Evolutionary conservation across 1,140 invertebrate species (phyloP), one percentile per base, ranked within the genome.

Genomic region (Battus philenor): DNA sequence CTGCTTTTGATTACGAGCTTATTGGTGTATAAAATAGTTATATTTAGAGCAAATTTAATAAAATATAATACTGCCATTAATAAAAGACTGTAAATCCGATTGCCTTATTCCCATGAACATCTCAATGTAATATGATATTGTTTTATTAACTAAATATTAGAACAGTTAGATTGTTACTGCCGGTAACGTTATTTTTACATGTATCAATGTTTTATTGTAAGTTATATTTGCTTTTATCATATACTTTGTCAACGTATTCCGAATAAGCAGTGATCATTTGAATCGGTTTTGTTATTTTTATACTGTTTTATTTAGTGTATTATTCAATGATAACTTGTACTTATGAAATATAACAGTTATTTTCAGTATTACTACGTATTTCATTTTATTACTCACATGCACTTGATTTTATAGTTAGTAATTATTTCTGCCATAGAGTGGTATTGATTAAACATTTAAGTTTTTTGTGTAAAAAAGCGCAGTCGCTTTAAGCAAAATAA

Each of bases 261-360:
- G 10, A 50, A 9, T 18, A 9, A 44, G 24, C 7, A 36, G 22
- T 13, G 24, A 27, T 44, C 34, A 47, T 33, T 43, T 52, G 8
- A 60, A 27, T 13, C 11, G 12, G 24, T 63, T 70, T 73, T 71
- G 60, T 76, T 73, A 66, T 70, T 73, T 68, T 76, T 69, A 29
- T 68, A 63, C 60, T 63, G 50, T 70, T 57, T 56, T 54, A 56
- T 59, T 56, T 68, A 61, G 50, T 61, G 52, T 75, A 55, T 29
- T 29, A 43, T 68, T 65, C 65, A 66, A 54, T 71, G 61, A 79
- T 59, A 47, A 63, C 67, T 68, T 68, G 70, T 81, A 78, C 77
- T 81, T 81, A 78, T 77, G 61, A 75, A 77, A 68, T 74, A 78
- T 70, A 78, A 68, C 55, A 54, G 59, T 71, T 78, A 78, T 81